Conservation (phyloP, 1,140 invertebrate species). For the Drosophila erecta region DNA sequence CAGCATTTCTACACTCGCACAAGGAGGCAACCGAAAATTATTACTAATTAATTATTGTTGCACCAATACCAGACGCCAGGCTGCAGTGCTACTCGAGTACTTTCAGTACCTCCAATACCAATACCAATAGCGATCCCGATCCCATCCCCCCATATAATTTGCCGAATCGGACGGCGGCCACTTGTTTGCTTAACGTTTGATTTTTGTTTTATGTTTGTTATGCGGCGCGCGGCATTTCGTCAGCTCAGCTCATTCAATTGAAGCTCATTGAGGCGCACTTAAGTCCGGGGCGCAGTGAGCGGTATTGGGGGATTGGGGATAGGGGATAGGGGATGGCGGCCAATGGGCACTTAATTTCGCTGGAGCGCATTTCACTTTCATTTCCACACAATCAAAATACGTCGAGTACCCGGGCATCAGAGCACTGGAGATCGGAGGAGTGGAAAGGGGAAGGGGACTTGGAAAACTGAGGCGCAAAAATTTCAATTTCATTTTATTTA, state of each 20-base stretch:
- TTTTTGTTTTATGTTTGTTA: conserved; percentile 59
- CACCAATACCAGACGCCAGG: conserved; percentile 30
- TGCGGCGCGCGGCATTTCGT: conserved; percentile 70
- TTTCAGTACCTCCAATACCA: not conserved
- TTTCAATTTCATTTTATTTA: conserved; percentile 76
- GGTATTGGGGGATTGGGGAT: not conserved
- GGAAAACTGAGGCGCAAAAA: conserved; percentile 63
- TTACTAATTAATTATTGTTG: conserved; percentile 74
- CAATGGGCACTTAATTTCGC: conserved; percentile 57
- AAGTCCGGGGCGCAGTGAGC: conserved; percentile 30
- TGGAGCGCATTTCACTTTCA: conserved; percentile 78
- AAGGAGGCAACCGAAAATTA: conserved; percentile 48
- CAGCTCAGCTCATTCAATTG: conserved; percentile 74
- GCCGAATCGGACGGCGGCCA: conserved; percentile 10
- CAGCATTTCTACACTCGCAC: conserved; percentile 48
- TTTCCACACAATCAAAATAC: conserved; percentile 68
- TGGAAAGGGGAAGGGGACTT: not conserved
- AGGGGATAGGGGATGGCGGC: not conserved
- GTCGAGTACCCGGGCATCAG: conserved; percentile 18
- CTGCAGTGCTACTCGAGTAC: conserved; percentile 1
- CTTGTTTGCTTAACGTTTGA: conserved; percentile 33
- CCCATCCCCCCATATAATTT: conserved; percentile 7
- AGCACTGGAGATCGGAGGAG: conserved; percentile 18
- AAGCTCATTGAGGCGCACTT: conserved; percentile 65
- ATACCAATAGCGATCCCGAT: not conserved